Evolutionary conservation across 2,888 invertebrate genomes (phyloP), one percentile per base, ranked within the genome.

Genomic region (Allygus modestus): DNA sequence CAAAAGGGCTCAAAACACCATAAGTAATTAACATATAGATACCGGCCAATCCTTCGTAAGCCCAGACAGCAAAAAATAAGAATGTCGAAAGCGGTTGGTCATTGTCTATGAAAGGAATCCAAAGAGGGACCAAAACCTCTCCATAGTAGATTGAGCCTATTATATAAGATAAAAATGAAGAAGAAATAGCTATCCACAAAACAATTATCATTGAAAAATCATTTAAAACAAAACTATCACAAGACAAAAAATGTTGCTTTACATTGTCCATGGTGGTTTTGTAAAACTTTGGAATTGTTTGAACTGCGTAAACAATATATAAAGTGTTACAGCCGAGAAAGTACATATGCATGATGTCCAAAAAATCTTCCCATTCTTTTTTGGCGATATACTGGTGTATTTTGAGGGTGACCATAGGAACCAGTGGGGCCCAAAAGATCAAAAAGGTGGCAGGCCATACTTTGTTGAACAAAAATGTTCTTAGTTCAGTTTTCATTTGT

Each of bases 341-440:
- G 20, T 41, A 73, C 41, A 73, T 73, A 31, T 73, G 73, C 37
- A 37, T 73, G 7, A 41, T 73, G n/a, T 73, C 73, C 9, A 73
- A 23, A 11, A 65, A 31, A 17, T 65, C 65, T 28, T 65, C 65
- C 65, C 65, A 65, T 28, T 28, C 28, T 26, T 17, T 65, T 65
- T 31, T 31, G 1, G 20, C 31, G 15, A 65, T 0, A 15, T 12
- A 28, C 17, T 65, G 65, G 15, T 11, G 9, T 17, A 65, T 7
- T 31, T 65, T 73, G 12, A 73, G 37, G 0, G 41, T 41, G 26
- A 41, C 73, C 73, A 73, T 73, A 1, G 23, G 20, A 0, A 73
- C 20, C 20, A 73, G 7, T 7, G 73, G 41, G 20, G 28, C 17
- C 73, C 33, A 33, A 73, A 41, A 41, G 4, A 41, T 7, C 7